Evolutionary conservation across 1,140 invertebrate genomes (phyloP).

Genomic region (Drosophila sucinea): DNA sequence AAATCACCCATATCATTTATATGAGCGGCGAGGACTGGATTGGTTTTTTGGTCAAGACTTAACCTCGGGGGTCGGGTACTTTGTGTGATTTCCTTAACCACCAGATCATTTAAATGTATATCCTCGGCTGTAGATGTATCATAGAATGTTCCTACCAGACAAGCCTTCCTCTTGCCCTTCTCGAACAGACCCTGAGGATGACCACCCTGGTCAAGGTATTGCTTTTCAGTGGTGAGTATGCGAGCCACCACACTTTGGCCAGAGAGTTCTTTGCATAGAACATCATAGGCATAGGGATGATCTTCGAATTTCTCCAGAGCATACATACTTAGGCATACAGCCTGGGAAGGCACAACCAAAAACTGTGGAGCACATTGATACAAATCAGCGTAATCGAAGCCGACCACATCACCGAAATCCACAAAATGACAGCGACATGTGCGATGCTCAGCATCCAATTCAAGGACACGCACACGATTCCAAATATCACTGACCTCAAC

Average conservation of each 20-base stretch:
- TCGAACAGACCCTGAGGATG: slow-evolving; percentile 36
- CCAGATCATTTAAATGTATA: slow-evolving; percentile 73
- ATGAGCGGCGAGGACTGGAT: slow-evolving; percentile 67
- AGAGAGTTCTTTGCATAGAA: slow-evolving; percentile 54
- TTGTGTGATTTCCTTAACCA: slow-evolving; percentile 65
- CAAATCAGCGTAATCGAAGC: slow-evolving; percentile 52
- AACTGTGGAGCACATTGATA: slow-evolving; percentile 61
- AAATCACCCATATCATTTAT: slow-evolving; percentile 76
- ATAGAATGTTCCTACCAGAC: slow-evolving; percentile 74
- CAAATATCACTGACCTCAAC: slow-evolving; percentile 70
- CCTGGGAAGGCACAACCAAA: slow-evolving; percentile 69
- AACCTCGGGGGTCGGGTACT: slow-evolving; percentile 62
- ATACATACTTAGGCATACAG: slow-evolving; percentile 73
- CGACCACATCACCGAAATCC: slow-evolving; percentile 75
- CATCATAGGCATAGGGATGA: slow-evolving; percentile 65
- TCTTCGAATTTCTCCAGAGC: slow-evolving; percentile 81
- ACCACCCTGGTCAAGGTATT: slow-evolving; percentile 52
- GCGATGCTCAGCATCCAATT: slow-evolving; percentile 47
- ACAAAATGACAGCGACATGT: slow-evolving; percentile 74
- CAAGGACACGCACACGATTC: slow-evolving; percentile 75
- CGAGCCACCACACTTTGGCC: slow-evolving; percentile 71
- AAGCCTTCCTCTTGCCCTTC: slow-evolving; percentile 37
- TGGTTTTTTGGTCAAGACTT: slow-evolving; percentile 60
- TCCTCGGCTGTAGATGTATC: slow-evolving; percentile 80
- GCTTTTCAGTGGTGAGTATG: slow-evolving; percentile 63